Base-by-base conservation (phyloP, 2,888 invertebrate genomes). In the Himalopsyche japonica region DNA sequence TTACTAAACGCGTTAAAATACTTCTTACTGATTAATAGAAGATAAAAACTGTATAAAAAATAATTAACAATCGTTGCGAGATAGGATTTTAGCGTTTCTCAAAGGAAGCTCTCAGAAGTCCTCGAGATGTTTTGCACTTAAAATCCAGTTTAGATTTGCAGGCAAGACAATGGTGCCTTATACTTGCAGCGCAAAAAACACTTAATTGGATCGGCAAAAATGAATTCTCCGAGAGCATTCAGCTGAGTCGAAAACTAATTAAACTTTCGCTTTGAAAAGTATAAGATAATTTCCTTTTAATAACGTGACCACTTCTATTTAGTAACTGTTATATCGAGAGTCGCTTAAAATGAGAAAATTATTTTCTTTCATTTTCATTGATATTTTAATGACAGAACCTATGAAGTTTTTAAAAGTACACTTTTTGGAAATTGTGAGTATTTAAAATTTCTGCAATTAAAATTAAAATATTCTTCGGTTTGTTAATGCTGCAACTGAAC, bases 191-290 rank as follows among this genome's bases (percentile, higher is more conserved):
- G 76, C 81, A 80, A 80, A 84, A 70, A 81, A 77, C 80, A 20
- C 43, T 85, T 86, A 85, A 85, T 86, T 86, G 86, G 85, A 83
- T 86, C 80, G 76, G 81, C 43, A 82, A 82, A 82, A 86, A 86
- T 85, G 80, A 80, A 82, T 85, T 86, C 81, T 76, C 47, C 37
- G 57, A 37, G 80, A 34, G 82, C 82, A 85, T 49, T 78, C 81
- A 80, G 79, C 49, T 78, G 81, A 18, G 48, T 57, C 27, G 76
- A 83, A 86, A 86, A 84, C 86, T 86, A 86, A 86, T 86, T 86
- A 86, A 86, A 86, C 79, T 84, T 84, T 80, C 20, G 20, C 70
- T 70, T 70, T 70, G 70, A 27, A 70, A 70, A 27, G 70, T 70
- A 49, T n/a, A 76, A 49, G 76, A 82, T 37, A 82, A 82, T 77